Base-by-base conservation (phyloP, 2,113 vertebrate species). In the Scomber scombrus region DNA sequence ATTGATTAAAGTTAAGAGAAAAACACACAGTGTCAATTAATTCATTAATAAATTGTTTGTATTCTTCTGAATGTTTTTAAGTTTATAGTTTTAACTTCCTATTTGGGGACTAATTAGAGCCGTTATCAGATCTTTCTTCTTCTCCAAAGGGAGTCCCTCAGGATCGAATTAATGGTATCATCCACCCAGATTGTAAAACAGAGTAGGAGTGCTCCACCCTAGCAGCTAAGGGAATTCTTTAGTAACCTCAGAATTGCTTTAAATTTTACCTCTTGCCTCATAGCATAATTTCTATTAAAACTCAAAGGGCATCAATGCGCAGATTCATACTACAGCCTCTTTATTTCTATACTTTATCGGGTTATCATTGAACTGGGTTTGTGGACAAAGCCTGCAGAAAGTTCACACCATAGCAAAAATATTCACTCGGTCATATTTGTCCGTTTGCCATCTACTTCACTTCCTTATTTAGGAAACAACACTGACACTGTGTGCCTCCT, bases 201-300 rank as follows among this genome's bases (percentile, higher is more conserved):
- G 0, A 49, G 69, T 71, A 14, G 54, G 18, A 40, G 52, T 29
- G 23, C 52, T 67, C 21, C 50, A 46, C 12, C 43, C n/a, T 83
- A 52, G 58, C 54, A 57, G 65, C 68, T 76, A 15, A 56, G 54
- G 58, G 67, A 78, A 75, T 83, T 69, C 21, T 19, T 78, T 57
- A 52, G 10, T 45, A 73, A 58, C 52, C 64, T 83, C 26, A 43
- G 11, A 71, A 77, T 72, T 40, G 69, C 29, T 74, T 88, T 79
- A 70, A 81, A 84, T 57, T 46, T 71, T 66, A 58, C 67, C 54
- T 51, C 56, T 58, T 75, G 68, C 64, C 58, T 40, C 66, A 19
- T n/a, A 55, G 65, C 77, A 80, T 82, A 2, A 70, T 75, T 89
- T 88, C 68, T 88, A 57, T 83, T 85, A 73, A 79, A 45, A 51